A percentile compares a stretch with the other conserved stretches of the same genome.
phyloP scores from a whole-genome alignment of 1,140 invertebrate species.

The Mycetomoellerius zeteki region DNA sequence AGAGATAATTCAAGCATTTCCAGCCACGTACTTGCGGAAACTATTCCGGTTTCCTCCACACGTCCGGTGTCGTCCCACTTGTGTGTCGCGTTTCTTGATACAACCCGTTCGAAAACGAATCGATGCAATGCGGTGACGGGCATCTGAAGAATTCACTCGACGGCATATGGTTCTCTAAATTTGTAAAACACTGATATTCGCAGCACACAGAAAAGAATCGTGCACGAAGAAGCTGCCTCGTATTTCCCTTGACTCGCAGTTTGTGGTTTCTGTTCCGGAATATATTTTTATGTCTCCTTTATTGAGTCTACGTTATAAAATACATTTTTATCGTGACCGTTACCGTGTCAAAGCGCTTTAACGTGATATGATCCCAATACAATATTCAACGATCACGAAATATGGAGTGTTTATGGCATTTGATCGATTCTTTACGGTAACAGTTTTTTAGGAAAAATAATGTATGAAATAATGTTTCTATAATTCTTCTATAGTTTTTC shows the following conservation, averaged over 20 bases:
- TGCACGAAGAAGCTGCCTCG: not conserved
- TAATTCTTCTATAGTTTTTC: not conserved
- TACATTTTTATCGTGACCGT: conserved; percentile 4
- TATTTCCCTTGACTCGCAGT: not conserved
- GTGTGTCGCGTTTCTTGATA: conserved; percentile 52
- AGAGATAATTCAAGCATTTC: conserved; percentile 71
- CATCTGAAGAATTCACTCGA: conserved; percentile 64
- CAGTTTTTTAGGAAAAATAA: not conserved
- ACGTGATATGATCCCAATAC: not conserved
- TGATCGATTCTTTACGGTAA: not conserved
- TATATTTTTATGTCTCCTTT: conserved; percentile 3
- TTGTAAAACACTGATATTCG: conserved; percentile 13
- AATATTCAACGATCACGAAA: not conserved
- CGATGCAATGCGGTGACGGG: conserved; percentile 50
- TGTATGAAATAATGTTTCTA: not conserved
- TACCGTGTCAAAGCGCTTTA: not conserved
- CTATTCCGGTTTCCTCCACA: conserved; percentile 60
- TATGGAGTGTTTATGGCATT: not conserved
- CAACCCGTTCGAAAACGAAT: conserved; percentile 58
- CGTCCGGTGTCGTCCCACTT: conserved; percentile 36
- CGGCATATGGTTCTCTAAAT: conserved; percentile 45
- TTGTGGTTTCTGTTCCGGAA: not conserved
- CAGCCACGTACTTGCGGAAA: conserved; percentile 59
- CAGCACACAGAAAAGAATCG: not conserved
- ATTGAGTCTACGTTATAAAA: not conserved